phyloP scores from a whole-genome alignment of 2,888 invertebrate species.

The Melangyna quadrimaculata region DNA sequence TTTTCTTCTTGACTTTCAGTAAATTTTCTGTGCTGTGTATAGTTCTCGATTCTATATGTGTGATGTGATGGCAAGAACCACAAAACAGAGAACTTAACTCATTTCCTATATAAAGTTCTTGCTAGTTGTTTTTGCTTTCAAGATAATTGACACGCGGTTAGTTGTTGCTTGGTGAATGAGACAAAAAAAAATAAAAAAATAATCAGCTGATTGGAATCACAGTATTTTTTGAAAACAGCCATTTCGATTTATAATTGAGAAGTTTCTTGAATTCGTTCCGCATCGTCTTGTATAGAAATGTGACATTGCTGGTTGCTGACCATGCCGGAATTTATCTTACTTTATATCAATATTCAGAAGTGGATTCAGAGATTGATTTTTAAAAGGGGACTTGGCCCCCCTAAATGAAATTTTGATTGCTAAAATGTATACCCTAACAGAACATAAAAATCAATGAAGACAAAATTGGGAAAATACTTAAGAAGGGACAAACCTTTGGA shows the following conservation, averaged over 20 bases:
- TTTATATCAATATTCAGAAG: neutral
- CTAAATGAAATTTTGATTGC: neutral
- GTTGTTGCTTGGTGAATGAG: neutral
- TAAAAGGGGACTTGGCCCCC: neutral
- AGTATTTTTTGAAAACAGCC: constrained; percentile 35
- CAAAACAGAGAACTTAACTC: constrained; percentile 59
- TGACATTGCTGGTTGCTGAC: neutral
- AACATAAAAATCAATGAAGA: neutral
- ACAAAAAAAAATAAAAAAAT: neutral
- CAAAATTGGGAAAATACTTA: neutral
- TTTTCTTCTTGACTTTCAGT: neutral
- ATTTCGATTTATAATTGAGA: constrained; percentile 56
- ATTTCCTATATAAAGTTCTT: constrained; percentile 59
- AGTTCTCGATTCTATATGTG: constrained; percentile 43
- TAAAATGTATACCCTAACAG: neutral
- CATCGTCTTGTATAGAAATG: neutral
- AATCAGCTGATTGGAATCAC: constrained; percentile 48
- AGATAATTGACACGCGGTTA: constrained; percentile 52
- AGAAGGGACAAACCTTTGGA: neutral
- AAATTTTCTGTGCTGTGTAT: constrained; percentile 5
- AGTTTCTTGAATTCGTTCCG: constrained; percentile 30
- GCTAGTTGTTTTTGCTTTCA: constrained; percentile 32
- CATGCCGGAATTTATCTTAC: constrained; percentile 38
- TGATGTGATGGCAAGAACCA: constrained; percentile 50
- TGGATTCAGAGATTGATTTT: neutral